phyloP scores from a whole-genome alignment of 2,113 vertebrate species.

The Cacatua alba region DNA sequence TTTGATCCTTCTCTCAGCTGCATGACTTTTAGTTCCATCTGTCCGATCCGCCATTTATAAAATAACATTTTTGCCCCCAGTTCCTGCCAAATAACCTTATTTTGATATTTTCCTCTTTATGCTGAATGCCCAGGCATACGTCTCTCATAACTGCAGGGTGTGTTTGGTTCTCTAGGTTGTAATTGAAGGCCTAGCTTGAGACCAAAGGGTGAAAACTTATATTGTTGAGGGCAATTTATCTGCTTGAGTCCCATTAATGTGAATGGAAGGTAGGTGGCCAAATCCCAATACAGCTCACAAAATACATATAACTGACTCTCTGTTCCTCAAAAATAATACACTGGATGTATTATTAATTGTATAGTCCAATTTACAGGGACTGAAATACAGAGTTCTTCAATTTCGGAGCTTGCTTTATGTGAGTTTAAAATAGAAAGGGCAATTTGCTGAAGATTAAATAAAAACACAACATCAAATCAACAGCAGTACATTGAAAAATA shows the following conservation, averaged over 20 bases:
- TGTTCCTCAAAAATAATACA: neutral
- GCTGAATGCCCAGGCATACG: neutral
- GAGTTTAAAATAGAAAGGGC: constrained; percentile 2
- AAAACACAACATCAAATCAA: neutral
- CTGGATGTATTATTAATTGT: constrained; percentile 12
- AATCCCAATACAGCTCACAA: neutral
- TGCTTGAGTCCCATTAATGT: neutral
- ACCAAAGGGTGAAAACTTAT: neutral
- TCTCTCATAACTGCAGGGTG: constrained; percentile 38
- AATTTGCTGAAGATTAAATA: neutral
- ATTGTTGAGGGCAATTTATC: constrained; percentile 39
- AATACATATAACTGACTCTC: neutral
- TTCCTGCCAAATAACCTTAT: constrained; percentile 42
- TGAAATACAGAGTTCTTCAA: constrained; percentile 6
- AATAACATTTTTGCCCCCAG: neutral
- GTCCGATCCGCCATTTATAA: constrained; percentile 20
- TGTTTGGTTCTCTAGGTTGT: constrained; percentile 5
- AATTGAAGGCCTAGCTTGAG: constrained; percentile 18
- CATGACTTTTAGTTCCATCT: constrained; percentile 43
- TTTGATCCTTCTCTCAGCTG: constrained; percentile 57
- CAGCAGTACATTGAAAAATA: neutral
- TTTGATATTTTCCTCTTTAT: constrained; percentile 37
- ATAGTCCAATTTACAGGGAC: neutral
- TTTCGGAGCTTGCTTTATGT: neutral
- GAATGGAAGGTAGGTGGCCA: constrained; percentile 26